phyloP scores from a whole-genome alignment of 30 jellyfish, hydroid and myxozoan species.

The Chrysaora quinquecirrha region DNA sequence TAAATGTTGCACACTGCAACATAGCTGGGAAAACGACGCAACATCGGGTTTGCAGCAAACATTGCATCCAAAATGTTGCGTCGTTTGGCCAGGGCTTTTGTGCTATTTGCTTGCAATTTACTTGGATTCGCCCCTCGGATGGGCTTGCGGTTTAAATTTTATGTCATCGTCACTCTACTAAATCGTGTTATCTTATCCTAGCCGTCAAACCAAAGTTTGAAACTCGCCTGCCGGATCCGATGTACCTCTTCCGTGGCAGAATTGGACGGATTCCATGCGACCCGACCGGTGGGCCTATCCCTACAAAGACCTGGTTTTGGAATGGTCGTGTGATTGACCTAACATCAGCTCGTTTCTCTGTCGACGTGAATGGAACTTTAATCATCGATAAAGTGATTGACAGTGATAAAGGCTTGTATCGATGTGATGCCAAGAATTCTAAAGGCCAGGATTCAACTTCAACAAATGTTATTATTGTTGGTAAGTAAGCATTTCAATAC shows the following conservation, averaged over 20 bases:
- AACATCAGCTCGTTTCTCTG: slow-evolving; percentile 27
- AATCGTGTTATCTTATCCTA: too few relatives aligned
- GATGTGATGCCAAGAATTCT: slow-evolving; percentile 74
- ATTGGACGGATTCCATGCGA: slow-evolving; percentile 70
- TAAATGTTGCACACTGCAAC: too few relatives aligned
- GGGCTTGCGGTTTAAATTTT: too few relatives aligned
- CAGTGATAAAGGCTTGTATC: slow-evolving; percentile 75
- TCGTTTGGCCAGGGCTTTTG: too few relatives aligned
- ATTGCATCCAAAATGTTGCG: too few relatives aligned
- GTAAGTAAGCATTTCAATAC: slow-evolving; percentile 54
- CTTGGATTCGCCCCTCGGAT: too few relatives aligned
- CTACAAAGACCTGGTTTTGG: slow-evolving; percentile 78
- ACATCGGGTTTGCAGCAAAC: too few relatives aligned
- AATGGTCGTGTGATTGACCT: slow-evolving; percentile 41
- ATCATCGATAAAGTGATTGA: slow-evolving; percentile 50
- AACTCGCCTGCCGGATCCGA: slow-evolving; percentile 85
- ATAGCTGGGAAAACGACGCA: too few relatives aligned
- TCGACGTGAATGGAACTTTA: slow-evolving; percentile 71
- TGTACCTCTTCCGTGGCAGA: slow-evolving; percentile 76
- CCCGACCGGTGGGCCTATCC: slow-evolving; percentile 95
- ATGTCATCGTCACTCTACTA: too few relatives aligned
- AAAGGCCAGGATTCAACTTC: slow-evolving; percentile 64
- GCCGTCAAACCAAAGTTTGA: slow-evolving; percentile 77
- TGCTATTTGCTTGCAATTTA: too few relatives aligned
- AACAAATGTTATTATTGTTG: slow-evolving; percentile 72